Evolutionary conservation across 2,888 invertebrate genomes (phyloP).

Genomic region (Drosophila quinaria): DNA sequence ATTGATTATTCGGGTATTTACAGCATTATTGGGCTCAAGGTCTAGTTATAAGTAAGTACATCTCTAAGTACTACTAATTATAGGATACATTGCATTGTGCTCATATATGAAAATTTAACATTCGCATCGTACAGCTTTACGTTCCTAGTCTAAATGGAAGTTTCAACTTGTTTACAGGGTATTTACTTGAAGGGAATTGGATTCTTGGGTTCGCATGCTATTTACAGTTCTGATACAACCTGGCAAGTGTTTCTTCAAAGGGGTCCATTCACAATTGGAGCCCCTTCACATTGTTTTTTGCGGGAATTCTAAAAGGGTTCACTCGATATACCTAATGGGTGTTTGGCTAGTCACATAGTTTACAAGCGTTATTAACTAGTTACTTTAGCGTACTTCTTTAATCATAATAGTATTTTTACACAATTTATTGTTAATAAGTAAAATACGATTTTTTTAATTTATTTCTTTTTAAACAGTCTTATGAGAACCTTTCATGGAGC

Average conservation of each 20-base stretch:
- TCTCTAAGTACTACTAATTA: conserved; percentile 72
- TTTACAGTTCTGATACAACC: conserved; percentile 79
- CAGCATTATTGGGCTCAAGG: conserved; percentile 40
- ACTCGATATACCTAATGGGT: conserved; percentile 80
- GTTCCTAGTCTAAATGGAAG: conserved; percentile 19
- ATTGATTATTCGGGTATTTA: conserved; percentile 47
- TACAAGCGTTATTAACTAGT: conserved; percentile 61
- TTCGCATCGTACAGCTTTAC: conserved; percentile 52
- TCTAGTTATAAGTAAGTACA: conserved; percentile 43
- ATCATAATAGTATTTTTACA: conserved; percentile 28
- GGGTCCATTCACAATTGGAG: conserved; percentile 48
- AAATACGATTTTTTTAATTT: conserved; percentile 47
- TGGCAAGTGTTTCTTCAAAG: conserved; percentile 69
- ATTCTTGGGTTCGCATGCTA: conserved; percentile 45
- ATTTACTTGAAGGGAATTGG: conserved; percentile 10
- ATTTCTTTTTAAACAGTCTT: conserved; percentile 76
- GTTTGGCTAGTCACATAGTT: conserved; percentile 63
- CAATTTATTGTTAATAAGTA: conserved; percentile 63
- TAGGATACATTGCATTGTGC: conserved; percentile 84
- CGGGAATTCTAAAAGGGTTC: conserved; percentile 59
- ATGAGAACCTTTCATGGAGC: conserved; percentile 59
- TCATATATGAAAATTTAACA: conserved; percentile 74
- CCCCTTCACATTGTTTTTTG: conserved; percentile 40
- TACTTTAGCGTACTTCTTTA: conserved; percentile 16
- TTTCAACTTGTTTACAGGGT: conserved; percentile 20